Evolutionary conservation across 2,888 invertebrate genomes (phyloP).

Genomic region (Harmothoe impar): DNA sequence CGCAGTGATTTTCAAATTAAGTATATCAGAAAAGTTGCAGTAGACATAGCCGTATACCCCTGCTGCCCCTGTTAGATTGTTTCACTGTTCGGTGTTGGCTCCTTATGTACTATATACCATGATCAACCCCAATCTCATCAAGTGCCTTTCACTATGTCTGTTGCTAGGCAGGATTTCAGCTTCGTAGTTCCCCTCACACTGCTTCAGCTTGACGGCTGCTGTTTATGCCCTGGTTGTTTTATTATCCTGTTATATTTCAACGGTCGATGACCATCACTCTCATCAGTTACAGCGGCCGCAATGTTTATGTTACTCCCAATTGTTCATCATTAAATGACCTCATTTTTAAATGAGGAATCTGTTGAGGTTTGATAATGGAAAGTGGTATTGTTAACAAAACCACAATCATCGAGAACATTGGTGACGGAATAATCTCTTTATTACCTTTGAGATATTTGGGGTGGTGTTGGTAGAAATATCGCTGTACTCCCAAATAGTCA

Average conservation of each 20-base stretch:
- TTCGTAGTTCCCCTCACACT: background rate
- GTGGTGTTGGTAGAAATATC: conserved; percentile 27
- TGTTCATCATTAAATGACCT: background rate
- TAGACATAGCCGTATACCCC: background rate
- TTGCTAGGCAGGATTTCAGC: conserved; percentile 41
- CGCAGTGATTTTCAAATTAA: background rate
- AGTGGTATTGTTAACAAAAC: background rate
- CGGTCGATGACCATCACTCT: background rate
- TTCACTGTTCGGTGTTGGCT: conserved; percentile 36
- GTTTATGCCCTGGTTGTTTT: background rate
- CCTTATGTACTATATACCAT: background rate
- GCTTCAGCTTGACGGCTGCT: background rate
- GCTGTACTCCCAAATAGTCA: background rate
- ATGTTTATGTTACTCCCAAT: background rate
- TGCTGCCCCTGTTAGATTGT: background rate
- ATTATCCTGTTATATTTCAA: background rate
- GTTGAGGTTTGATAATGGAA: background rate
- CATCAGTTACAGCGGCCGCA: background rate
- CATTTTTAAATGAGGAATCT: background rate
- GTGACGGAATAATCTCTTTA: background rate
- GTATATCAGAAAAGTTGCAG: background rate
- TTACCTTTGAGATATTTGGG: background rate
- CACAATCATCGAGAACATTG: background rate
- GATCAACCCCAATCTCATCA: conserved; percentile 46
- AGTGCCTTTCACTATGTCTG: conserved; percentile 60